These are phyloP conservation scores for Myotis daubentonii DNA, from an alignment of 2,797 vertebrate genomes.

Conservation along the genomic window DNA sequence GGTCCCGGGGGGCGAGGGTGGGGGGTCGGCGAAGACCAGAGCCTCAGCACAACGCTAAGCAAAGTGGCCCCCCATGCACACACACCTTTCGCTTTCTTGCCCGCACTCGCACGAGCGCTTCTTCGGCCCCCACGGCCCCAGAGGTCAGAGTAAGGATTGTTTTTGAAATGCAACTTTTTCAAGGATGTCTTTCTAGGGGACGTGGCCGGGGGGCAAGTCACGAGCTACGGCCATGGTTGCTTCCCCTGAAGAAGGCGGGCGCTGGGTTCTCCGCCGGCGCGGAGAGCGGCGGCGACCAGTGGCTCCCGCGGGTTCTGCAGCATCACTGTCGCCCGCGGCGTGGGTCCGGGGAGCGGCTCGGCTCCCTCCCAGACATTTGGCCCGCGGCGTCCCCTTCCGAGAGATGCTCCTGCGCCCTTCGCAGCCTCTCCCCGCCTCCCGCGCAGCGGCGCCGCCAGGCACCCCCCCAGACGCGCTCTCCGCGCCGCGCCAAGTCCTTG, in stretches of 20 bases:
- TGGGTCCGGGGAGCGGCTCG: conserved; percentile 10
- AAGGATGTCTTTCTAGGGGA: conserved; percentile 39
- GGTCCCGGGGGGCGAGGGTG: background rate
- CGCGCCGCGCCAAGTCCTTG: conserved; percentile 56
- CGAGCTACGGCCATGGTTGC: conserved; percentile 53
- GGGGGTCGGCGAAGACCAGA: background rate
- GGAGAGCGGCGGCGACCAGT: background rate
- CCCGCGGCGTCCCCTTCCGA: background rate
- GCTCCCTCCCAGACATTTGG: conserved; percentile 14
- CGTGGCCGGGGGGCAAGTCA: conserved; percentile 34
- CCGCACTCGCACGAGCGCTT: background rate
- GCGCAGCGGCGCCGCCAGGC: conserved; percentile 36
- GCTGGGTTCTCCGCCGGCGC: background rate
- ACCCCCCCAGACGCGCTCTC: conserved; percentile 38
- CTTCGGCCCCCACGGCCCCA: conserved; percentile 2
- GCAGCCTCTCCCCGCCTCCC: conserved; percentile 57
- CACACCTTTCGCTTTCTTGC: conserved; percentile 31
- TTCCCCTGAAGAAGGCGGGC: conserved; percentile 45
- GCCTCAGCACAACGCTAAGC: conserved; percentile 28
- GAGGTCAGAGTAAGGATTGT: conserved; percentile 61
- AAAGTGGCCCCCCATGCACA: conserved; percentile 65
- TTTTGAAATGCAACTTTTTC: conserved; percentile 72
- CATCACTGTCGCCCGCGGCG: conserved; percentile 28
- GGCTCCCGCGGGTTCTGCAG: conserved; percentile 54
- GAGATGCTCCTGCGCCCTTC: conserved; percentile 60